Base-by-base conservation (phyloP, 2,888 invertebrate genomes). In the Lysandra coridon region DNA sequence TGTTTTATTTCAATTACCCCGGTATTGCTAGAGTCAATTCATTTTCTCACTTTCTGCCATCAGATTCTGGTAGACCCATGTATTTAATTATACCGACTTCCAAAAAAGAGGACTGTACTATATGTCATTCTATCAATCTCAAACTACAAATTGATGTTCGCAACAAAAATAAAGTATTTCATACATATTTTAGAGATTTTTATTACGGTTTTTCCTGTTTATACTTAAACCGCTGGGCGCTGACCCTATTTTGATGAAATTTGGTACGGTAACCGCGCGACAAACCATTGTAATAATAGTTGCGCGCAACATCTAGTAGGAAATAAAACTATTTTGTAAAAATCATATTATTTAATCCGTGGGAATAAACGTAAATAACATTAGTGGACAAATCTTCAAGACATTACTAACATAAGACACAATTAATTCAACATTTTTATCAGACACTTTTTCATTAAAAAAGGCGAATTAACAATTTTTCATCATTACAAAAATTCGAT, bases 361-460 rank as follows among this genome's bases (percentile, higher is more conserved):
- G 33, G 17, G 5, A 69, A 37, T 33, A 69, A 69, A 30, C 69
- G 4, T 69, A 69, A 69, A 37, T 33, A 33, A 69, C 69, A 17
- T 69, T 69, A 69, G 17, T 69, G 69, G 69, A 33, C 33, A 37
- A 69, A 37, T 64, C 69, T 17, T 33, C 33, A 30, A 64, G 30
- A 69, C 14, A 33, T 69, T 14, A 37, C 17, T 69, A 33, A 69
- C 33, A 69, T 37, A 64, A 64, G 30, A 64, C 5, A 69, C 7
- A 69, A 69, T 69, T 2, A 69, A 69, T 69, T 69, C 33, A 69
- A 30, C 64, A 64, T 64, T 64, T 69, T 69, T 69, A 69, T 14
- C 17, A 17, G 0, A 64, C 7, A 62, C 23, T 62, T 62, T 12
- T 33, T 30, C 30, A 12, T 33, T 37, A 4, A 30, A 30, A 64